These are phyloP conservation scores for Agriopis aurantiaria DNA, from an alignment of 2,888 invertebrate species.

Conservation along the genomic window DNA sequence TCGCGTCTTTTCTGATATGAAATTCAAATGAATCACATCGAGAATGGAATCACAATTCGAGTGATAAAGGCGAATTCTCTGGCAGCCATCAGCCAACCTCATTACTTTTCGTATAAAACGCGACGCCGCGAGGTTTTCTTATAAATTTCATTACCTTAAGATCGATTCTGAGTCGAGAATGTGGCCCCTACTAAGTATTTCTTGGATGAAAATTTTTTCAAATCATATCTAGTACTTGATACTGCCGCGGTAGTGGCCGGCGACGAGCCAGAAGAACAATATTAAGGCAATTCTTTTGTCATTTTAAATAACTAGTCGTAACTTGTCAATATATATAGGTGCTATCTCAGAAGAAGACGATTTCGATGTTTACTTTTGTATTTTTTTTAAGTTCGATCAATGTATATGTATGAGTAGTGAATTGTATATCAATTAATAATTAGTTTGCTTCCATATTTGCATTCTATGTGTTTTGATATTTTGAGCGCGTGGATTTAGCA, in stretches of 20 bases:
- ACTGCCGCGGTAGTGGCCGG: background rate
- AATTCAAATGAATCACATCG: slow-evolving; percentile 58
- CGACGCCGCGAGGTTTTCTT: slow-evolving; percentile 66
- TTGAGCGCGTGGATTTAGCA: too few species aligned
- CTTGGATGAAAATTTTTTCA: background rate
- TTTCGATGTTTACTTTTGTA: too few species aligned
- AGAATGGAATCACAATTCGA: slow-evolving; percentile 58
- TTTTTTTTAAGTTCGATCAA: too few species aligned
- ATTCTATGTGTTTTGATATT: too few species aligned
- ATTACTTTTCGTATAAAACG: slow-evolving; percentile 68
- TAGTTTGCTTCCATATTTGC: too few species aligned
- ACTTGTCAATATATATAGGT: too few species aligned
- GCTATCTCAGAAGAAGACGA: too few species aligned
- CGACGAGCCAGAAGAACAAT: too few species aligned
- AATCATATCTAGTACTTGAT: background rate
- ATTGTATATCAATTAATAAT: too few species aligned
- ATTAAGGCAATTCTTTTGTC: too few species aligned
- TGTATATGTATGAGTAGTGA: too few species aligned
- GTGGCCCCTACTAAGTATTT: slow-evolving; percentile 37
- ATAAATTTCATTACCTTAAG: slow-evolving; percentile 73
- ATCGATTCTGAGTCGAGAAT: slow-evolving; percentile 62
- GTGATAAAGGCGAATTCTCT: slow-evolving; percentile 58
- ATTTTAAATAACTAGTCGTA: too few species aligned
- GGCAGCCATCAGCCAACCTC: slow-evolving; percentile 65
- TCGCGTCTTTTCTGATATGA: slow-evolving; percentile 43